Conservation (phyloP, 2,888 invertebrate genomes). For the Hymenopus coronatus region DNA sequence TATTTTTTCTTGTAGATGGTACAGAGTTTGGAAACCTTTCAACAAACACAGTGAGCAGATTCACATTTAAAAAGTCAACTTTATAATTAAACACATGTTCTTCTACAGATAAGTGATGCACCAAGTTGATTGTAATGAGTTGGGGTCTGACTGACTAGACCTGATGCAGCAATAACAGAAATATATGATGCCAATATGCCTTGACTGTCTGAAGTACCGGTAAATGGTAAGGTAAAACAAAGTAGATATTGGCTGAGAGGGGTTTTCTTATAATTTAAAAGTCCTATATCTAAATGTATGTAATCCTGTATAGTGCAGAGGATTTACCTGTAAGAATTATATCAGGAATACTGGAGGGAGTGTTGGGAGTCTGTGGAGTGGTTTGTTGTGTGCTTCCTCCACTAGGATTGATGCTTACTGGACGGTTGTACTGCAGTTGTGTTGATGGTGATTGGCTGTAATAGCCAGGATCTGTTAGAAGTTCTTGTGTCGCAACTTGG, state of each 20-base stretch:
- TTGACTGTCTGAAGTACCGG: too few relatives aligned
- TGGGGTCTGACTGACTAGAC: too few relatives aligned
- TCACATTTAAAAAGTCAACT: too few relatives aligned
- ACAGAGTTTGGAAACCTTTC: too few relatives aligned
- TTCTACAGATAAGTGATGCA: too few relatives aligned
- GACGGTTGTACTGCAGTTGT: constrained; percentile 50
- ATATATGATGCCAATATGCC: too few relatives aligned
- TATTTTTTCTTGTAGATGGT: too few relatives aligned
- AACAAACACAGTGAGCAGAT: too few relatives aligned
- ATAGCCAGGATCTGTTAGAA: constrained; percentile 56
- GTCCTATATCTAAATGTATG: not conserved
- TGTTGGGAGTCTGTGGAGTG: constrained; percentile 65
- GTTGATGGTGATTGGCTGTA: constrained; percentile 56
- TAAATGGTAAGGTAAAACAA: too few relatives aligned
- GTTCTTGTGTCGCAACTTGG: constrained; percentile 50
- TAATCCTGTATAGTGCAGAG: not conserved
- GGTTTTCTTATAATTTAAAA: not conserved
- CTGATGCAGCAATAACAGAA: too few relatives aligned
- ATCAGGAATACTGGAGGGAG: constrained; percentile 76
- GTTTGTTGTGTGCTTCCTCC: constrained; percentile 41
- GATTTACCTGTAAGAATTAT: constrained; percentile 75
- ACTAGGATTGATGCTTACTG: constrained; percentile 49
- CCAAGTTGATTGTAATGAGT: too few relatives aligned
- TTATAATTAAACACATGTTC: too few relatives aligned
- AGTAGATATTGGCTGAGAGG: not conserved